A percentile compares a stretch with the other conserved stretches of the same genome.
Evolutionary conservation across 2,888 invertebrate genomes (phyloP).

Genomic region (Lasioglossum figueresi): DNA sequence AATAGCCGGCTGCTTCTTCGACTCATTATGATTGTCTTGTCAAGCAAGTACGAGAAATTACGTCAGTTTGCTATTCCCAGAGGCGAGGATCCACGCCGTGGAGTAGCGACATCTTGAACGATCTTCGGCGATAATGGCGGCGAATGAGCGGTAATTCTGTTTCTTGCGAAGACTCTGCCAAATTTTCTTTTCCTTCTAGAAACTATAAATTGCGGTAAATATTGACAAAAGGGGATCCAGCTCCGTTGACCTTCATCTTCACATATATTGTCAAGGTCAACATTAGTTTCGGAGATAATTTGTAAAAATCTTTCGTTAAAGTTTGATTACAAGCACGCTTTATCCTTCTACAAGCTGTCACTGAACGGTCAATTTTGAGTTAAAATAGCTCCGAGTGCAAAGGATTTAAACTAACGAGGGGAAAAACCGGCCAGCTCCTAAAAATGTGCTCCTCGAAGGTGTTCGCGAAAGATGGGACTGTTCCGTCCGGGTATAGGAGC

Average conservation of each 20-base stretch:
- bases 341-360: too few species aligned
- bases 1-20: conserved; percentile 17
- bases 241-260: too few species aligned
- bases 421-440: too few species aligned
- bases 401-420: too few species aligned
- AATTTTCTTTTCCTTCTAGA: background rate
- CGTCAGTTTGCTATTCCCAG: conserved; percentile 16
- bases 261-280: too few species aligned
- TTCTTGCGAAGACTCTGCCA: background rate
- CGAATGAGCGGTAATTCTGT: background rate
- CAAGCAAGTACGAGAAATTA: conserved; percentile 12
- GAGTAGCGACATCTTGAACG: conserved; percentile 15
- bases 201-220: background rate
- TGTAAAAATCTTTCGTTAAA: too few species aligned
- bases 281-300: too few species aligned
- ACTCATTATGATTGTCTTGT: conserved; percentile 11
- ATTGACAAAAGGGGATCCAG: too few species aligned
- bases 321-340: too few species aligned
- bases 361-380: too few species aligned
- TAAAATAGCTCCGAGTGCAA: too few species aligned
- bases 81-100: background rate
- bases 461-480: background rate
- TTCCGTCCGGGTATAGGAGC: background rate
- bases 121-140: background rate
- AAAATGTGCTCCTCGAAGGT: background rate